Conservation (phyloP, 2,888 invertebrate species). For the Dorcus hopei region DNA sequence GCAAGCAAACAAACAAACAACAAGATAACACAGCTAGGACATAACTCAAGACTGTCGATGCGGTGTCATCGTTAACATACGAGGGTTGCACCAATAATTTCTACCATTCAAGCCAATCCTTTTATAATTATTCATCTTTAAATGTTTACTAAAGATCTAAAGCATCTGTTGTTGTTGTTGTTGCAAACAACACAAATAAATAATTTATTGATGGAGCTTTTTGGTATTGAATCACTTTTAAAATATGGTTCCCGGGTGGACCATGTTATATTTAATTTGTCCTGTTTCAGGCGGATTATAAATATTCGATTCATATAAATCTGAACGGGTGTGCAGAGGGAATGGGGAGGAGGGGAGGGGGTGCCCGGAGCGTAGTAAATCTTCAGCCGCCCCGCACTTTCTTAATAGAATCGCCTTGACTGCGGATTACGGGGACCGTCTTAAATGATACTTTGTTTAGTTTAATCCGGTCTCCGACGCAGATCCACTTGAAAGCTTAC, state of each 20-base stretch:
- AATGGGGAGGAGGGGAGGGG: too few relatives aligned
- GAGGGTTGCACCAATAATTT: conserved; percentile 19
- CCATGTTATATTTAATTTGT: conserved; percentile 43
- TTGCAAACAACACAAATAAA: too few relatives aligned
- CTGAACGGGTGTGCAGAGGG: conserved; percentile 30
- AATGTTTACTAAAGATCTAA: too few relatives aligned
- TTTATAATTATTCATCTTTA: too few relatives aligned
- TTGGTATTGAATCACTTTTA: neutral
- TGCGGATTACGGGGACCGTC: conserved; percentile 10
- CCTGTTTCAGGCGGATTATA: conserved; percentile 41
- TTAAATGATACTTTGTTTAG: conserved; percentile 42
- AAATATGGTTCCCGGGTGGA: conserved; percentile 21
- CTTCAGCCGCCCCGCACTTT: conserved; percentile 23
- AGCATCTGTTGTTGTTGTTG: too few relatives aligned
- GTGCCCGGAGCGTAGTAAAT: conserved; percentile 15
- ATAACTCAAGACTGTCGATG: conserved; percentile 31
- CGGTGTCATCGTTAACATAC: conserved; percentile 30
- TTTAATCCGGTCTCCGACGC: conserved; percentile 37
- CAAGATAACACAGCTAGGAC: conserved; percentile 28
- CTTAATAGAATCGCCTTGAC: conserved; percentile 16
- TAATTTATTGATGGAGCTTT: too few relatives aligned
- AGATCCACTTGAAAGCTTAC: conserved; percentile 43
- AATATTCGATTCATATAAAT: conserved; percentile 46
- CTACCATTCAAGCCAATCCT: too few relatives aligned
- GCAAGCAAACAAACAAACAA: conserved; percentile 33